Conservation (phyloP, 2,113 vertebrate genomes). For the Pipra filicauda region DNA sequence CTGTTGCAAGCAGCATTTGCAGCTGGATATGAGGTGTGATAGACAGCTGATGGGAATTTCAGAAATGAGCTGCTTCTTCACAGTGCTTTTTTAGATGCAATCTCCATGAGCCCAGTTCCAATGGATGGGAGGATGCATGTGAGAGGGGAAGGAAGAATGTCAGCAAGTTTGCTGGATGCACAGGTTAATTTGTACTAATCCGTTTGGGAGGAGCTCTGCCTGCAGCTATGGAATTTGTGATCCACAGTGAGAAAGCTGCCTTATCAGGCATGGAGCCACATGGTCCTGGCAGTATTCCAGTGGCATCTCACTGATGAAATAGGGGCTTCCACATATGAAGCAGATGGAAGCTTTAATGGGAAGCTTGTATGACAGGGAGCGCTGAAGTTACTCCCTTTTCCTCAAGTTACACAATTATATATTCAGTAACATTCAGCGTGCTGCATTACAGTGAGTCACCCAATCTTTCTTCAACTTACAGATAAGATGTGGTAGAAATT, state of each 20-base stretch:
- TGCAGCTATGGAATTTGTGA: not conserved
- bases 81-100: not conserved
- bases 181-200: not conserved
- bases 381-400: not conserved
- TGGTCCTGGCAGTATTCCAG: not conserved
- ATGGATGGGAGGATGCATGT: fast-evolving
- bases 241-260: not conserved
- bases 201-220: not conserved
- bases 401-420: not conserved
- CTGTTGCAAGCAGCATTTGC: not conserved
- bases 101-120: not conserved
- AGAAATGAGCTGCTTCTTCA: not conserved
- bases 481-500: not conserved
- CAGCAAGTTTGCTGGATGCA: not conserved
- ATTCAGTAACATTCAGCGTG: not conserved
- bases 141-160: not conserved
- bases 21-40: not conserved
- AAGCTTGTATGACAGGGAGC: not conserved
- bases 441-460: not conserved
- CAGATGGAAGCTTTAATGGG: not conserved
- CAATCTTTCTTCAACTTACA: not conserved
- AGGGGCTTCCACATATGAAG: not conserved
- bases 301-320: not conserved
- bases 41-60: not conserved
- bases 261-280: not conserved